A percentile compares a stretch with the other conserved stretches of the same genome.
These are phyloP conservation scores for Nipponia nippon DNA, from an alignment of 2,113 vertebrate species.

Conservation along the genomic window DNA sequence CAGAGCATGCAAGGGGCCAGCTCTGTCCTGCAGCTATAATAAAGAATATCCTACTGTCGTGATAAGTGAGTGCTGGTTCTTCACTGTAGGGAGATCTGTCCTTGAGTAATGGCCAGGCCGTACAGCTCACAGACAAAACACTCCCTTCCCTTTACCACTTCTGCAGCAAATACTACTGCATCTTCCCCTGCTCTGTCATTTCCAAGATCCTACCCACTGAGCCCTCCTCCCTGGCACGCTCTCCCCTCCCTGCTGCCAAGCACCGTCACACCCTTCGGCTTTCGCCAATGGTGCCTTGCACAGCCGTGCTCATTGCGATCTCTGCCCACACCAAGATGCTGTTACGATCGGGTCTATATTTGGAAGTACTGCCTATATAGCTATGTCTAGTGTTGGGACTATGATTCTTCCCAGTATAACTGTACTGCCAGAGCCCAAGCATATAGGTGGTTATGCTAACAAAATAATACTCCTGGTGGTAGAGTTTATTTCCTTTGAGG, in stretches of 20 bases:
- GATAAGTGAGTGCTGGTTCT: not conserved
- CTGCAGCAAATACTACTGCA: not conserved
- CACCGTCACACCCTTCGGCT: accelerated
- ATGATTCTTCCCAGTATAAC: not conserved
- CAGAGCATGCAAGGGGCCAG: not conserved
- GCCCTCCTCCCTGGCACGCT: not conserved
- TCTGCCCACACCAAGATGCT: not conserved
- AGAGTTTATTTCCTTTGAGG: not conserved
- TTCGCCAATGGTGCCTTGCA: not conserved
- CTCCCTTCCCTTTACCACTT: not conserved
- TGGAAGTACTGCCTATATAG: not conserved
- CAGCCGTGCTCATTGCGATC: not conserved
- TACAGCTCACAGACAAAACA: not conserved
- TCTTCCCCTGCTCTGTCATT: not conserved
- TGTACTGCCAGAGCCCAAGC: not conserved
- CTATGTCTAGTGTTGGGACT: not conserved
- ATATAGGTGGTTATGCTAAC: not conserved
- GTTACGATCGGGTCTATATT: not conserved
- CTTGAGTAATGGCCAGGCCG: not conserved
- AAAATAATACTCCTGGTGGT: not conserved
- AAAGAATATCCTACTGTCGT: not conserved
- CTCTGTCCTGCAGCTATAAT: not conserved
- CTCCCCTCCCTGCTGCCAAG: not conserved
- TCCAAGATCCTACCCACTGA: not conserved
- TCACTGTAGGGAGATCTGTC: not conserved